phyloP scores from a whole-genome alignment of 2,113 vertebrate genomes.

The Solea senegalensis region DNA sequence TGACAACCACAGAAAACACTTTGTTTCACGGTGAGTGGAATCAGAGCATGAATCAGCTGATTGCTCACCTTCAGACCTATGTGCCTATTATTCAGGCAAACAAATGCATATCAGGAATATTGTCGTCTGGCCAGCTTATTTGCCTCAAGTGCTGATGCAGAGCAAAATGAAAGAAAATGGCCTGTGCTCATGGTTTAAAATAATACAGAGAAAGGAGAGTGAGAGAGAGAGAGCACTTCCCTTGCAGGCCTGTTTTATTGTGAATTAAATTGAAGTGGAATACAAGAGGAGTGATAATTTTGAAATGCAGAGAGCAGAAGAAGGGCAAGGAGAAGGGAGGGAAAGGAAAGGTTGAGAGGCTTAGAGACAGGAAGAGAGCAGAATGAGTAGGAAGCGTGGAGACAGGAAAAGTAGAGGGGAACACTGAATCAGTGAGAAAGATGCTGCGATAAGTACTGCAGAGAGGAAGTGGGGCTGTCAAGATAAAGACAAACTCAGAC shows the following conservation, averaged over 20 bases:
- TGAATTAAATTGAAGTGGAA: slow-evolving; percentile 72
- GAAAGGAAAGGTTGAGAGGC: slow-evolving; percentile 63
- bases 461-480: slow-evolving; percentile 72
- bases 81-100: slow-evolving; percentile 52
- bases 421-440: slow-evolving; percentile 67
- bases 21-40: neutral
- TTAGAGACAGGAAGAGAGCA: slow-evolving; percentile 68
- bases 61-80: slow-evolving; percentile 44
- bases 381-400: slow-evolving; percentile 69
- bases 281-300: slow-evolving; percentile 69
- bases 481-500: slow-evolving; percentile 73
- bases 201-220: slow-evolving; percentile 43
- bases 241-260: slow-evolving; percentile 62
- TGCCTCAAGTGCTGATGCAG: slow-evolving; percentile 57
- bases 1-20: neutral
- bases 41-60: slow-evolving; percentile 34
- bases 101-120: slow-evolving; percentile 61
- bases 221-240: slow-evolving; percentile 16
- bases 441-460: slow-evolving; percentile 72
- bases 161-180: slow-evolving; percentile 67
- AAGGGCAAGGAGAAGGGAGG: slow-evolving; percentile 59
- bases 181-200: slow-evolving; percentile 51
- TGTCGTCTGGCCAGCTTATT: slow-evolving; percentile 50
- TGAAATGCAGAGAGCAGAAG: slow-evolving; percentile 58
- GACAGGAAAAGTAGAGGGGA: slow-evolving; percentile 56